Evolutionary conservation across 1,140 invertebrate species (phyloP).

Genomic region (Caenorhabditis brenneri): DNA sequence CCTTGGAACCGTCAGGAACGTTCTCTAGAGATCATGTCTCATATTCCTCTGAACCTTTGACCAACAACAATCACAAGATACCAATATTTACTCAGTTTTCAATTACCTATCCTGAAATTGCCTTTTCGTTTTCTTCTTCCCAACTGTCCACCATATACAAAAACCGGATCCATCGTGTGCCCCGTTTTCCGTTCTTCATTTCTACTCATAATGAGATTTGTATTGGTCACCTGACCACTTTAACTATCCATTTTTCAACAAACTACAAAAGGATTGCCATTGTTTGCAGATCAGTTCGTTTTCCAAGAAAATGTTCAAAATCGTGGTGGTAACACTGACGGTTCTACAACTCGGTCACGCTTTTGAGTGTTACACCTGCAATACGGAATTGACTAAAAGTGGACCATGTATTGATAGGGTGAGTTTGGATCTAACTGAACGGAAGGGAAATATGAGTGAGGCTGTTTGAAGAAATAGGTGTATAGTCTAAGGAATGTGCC

Average conservation of each 20-base stretch:
- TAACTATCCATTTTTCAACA: neutral
- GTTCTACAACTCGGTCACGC: neutral
- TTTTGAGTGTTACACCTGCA: constrained; percentile 27
- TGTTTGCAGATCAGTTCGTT: neutral
- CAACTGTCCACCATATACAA: neutral
- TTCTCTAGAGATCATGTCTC: too few relatives aligned
- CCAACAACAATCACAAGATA: too few relatives aligned
- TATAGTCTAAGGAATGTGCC: too few relatives aligned
- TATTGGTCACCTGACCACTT: neutral
- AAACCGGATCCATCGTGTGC: neutral
- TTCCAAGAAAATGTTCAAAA: neutral
- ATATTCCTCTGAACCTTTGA: too few relatives aligned
- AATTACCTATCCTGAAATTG: neutral
- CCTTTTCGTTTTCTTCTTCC: too few relatives aligned
- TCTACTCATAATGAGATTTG: constrained; percentile 5
- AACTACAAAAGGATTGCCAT: neutral
- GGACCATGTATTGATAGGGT: constrained; percentile 29
- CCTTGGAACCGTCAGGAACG: too few relatives aligned
- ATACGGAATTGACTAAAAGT: neutral
- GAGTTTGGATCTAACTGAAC: too few relatives aligned
- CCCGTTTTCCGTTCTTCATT: neutral
- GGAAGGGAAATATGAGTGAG: too few relatives aligned
- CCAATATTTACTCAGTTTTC: neutral
- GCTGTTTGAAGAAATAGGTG: too few relatives aligned
- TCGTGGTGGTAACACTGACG: neutral